Conservation (phyloP, 2,797 vertebrate genomes). For the Triplophysa bombifrons region DNA sequence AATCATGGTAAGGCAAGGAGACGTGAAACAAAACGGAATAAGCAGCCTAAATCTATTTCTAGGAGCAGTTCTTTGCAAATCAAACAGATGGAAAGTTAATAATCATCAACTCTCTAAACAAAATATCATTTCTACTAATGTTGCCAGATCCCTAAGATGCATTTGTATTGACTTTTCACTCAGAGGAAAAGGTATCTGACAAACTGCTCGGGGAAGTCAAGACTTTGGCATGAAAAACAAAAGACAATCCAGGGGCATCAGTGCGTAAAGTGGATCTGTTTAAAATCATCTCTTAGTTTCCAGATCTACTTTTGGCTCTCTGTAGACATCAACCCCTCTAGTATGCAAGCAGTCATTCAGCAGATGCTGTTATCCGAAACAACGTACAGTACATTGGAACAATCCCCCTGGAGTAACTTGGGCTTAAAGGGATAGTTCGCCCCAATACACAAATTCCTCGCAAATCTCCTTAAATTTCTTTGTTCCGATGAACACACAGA, state of each 20-base stretch:
- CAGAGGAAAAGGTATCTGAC: not conserved
- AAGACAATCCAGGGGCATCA: conserved; percentile 36
- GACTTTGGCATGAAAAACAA: conserved; percentile 22
- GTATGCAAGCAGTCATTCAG: conserved; percentile 20
- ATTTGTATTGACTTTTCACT: conserved; percentile 3
- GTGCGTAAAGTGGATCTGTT: conserved; percentile 26
- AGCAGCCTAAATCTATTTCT: not conserved
- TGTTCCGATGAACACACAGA: too few relatives aligned
- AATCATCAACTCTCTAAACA: not conserved
- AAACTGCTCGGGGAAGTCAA: conserved; percentile 1
- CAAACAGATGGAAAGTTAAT: not conserved
- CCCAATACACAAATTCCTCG: too few relatives aligned
- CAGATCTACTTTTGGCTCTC: not conserved
- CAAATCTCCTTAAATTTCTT: too few relatives aligned
- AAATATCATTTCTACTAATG: not conserved
- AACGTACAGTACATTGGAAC: conserved; percentile 8
- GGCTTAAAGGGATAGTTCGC: not conserved
- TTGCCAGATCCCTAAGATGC: conserved; percentile 1
- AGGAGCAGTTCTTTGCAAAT: not conserved
- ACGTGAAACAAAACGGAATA: not conserved
- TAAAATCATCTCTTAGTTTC: conserved; percentile 32
- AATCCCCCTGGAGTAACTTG: not conserved
- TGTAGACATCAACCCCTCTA: conserved; percentile 17
- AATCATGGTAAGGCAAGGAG: too few relatives aligned
- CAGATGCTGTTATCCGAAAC: conserved; percentile 3